Base-by-base conservation (phyloP, 2,797 vertebrate genomes). In the Microctenopoma lineatum region DNA sequence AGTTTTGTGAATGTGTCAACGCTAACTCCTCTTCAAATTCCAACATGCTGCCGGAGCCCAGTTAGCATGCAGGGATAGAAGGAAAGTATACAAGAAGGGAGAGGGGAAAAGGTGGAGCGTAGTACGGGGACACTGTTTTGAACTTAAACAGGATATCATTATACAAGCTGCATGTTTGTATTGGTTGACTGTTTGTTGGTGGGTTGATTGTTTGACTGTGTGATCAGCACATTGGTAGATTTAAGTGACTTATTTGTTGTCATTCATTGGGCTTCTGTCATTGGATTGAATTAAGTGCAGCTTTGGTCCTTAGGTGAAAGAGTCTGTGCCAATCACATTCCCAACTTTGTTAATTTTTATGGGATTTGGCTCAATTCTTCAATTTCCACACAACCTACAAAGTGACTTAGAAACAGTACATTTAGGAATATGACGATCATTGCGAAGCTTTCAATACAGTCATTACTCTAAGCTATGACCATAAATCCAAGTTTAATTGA, bases 401-500 rank as follows among this genome's bases (percentile, higher is more conserved):
- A 48, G 36, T 63, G 36, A 75, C 56, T 70, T 56, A 32, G 45
- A 64, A 63, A 64, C 66, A 52, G 47, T 46, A 21, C 64, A 56
- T 75, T 68, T 64, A 59, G 72, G 45, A 74, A 75, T 72, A 66
- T 72, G 53, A 72, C 62, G 27, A 79, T 79, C 14, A 58, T 46
- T 15, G 45, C 44, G 27, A 56, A 45, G 54, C 57, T 54, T 78
- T 67, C 45, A 65, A 29, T 59, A 21, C 54, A 39, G 25, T 59
- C 57, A 50, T 58, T 50, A 69, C 68, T 76, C 32, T 4, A 25
- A 66, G 18, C 25, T 46, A 60, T 29, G 9, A 46, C 55, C 64
- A 73, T 84, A 79, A 81, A 83, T 74, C 68, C 41, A 32, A 50
- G 34, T 66, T 57, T 79, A 68, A 84, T 82, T 77, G 73, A 75